These are phyloP conservation scores for Cataglyphis rosenhaueri DNA, from an alignment of 2,888 invertebrate species.

Conservation along the genomic window DNA sequence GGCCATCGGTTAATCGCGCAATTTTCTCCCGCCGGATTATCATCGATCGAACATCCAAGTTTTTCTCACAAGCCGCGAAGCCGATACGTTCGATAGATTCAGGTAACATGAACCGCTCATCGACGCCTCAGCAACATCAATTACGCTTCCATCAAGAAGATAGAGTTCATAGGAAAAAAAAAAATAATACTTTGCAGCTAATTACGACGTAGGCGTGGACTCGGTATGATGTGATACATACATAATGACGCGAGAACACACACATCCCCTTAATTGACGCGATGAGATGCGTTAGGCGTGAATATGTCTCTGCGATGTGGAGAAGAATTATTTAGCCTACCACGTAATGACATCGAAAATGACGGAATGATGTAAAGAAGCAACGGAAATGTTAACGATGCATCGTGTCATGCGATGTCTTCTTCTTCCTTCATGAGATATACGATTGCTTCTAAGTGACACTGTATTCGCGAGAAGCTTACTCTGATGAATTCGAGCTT, in stretches of 20 bases:
- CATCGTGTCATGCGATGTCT: conserved; percentile 34
- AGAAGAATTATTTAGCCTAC: conserved; percentile 58
- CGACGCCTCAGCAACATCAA: conserved; percentile 46
- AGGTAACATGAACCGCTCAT: conserved; percentile 44
- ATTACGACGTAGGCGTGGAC: conserved; percentile 50
- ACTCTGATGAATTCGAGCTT: background rate
- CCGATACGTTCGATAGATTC: conserved; percentile 15
- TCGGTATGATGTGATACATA: conserved; percentile 41
- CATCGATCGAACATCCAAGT: conserved; percentile 35
- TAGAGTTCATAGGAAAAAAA: conserved; percentile 52
- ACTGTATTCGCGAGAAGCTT: background rate
- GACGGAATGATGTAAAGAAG: conserved; percentile 60
- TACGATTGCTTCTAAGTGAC: background rate
- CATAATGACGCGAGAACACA: conserved; percentile 45
- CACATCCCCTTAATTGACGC: conserved; percentile 55
- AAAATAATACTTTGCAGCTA: conserved; percentile 62
- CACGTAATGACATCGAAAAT: conserved; percentile 63
- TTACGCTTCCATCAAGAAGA: conserved; percentile 42
- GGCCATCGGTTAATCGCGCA: conserved; percentile 43
- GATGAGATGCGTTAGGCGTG: conserved; percentile 41
- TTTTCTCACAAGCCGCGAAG: conserved; percentile 39
- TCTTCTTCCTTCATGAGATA: background rate
- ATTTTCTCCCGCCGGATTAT: conserved; percentile 37
- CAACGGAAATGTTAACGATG: conserved; percentile 62
- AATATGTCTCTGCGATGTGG: conserved; percentile 40